Evolutionary conservation across 2,888 invertebrate genomes (phyloP), one percentile per base, ranked within the genome.

Genomic region (Rapana venosa): DNA sequence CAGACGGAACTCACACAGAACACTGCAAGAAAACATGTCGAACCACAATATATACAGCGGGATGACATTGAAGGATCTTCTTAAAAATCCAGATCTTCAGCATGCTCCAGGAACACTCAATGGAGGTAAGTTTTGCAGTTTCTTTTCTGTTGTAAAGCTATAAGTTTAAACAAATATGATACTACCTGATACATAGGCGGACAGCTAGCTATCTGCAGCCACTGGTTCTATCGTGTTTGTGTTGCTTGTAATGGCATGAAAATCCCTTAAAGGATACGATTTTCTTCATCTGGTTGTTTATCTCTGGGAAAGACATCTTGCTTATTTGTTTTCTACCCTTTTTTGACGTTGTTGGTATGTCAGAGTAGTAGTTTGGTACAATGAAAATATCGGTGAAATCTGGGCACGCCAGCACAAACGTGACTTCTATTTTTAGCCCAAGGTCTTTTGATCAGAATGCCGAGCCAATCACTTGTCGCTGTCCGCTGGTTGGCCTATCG

Each of bases 31-130:
- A 47, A 83, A 83, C 36, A 83, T 83, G 81, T 83, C 47, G 81
- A 83, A 47, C 74, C 66, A 66, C 15, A 77, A 77, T 35, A 91
- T 83, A 32, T 87, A 88, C 20, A 86, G 91, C 26, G 93, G 94
- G 32, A 92, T 94, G 84, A 94, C 94, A 30, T 91, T 95, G 35
- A 95, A 94, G 89, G 93, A 94, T 17, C 92, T 95, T 26, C 90
- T 95, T 13, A 94, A 95, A 90, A 93, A 94, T 85, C 95, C 94
- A 4, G 92, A 93, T 83, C 91, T 95, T 32, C 93, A 94, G 86
- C 93, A 92, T 88, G 92, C 94, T 77, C 94, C 94, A 1, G 86
- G 91, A 30, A 66, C 26, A 35, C 5, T 93, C 0, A 91, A 90
- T 47, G 58, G 88, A 92, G 93, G 94, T 94, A 91, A 92, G 92